phyloP scores from a whole-genome alignment of 2,797 vertebrate genomes.

The Carcharodon carcharias region DNA sequence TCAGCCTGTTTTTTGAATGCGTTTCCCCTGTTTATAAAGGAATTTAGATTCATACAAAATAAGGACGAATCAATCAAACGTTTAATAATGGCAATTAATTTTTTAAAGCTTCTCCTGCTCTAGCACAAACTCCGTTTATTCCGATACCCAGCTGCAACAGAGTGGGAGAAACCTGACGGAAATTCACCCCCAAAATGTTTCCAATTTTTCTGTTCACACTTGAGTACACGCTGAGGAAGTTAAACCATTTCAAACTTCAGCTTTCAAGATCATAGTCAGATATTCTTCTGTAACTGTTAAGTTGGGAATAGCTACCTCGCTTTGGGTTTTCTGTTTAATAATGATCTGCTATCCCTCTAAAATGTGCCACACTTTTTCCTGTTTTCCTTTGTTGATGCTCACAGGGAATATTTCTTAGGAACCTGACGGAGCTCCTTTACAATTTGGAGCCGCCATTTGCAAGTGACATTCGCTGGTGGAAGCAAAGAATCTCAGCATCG shows the following conservation, averaged over 20 bases:
- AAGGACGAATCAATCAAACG: too few species aligned
- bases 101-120: too few species aligned
- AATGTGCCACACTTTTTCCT: neutral
- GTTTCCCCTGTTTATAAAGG: too few species aligned
- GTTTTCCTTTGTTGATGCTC: neutral
- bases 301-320: neutral
- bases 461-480: neutral
- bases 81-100: too few species aligned
- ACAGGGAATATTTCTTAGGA: neutral
- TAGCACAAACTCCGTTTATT: neutral
- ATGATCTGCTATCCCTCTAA: neutral
- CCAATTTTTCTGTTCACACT: neutral
- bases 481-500: neutral
- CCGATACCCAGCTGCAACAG: neutral
- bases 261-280: neutral
- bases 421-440: neutral
- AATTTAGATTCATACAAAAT: too few species aligned
- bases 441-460: neutral
- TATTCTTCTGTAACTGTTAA: neutral
- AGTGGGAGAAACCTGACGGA: neutral
- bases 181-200: neutral
- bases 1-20: too few species aligned
- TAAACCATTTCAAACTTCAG: neutral
- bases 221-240: neutral
- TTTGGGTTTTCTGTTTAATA: neutral